Evolutionary conservation across 2,113 vertebrate genomes (phyloP).

Genomic region (Hippocampus abdominalis): DNA sequence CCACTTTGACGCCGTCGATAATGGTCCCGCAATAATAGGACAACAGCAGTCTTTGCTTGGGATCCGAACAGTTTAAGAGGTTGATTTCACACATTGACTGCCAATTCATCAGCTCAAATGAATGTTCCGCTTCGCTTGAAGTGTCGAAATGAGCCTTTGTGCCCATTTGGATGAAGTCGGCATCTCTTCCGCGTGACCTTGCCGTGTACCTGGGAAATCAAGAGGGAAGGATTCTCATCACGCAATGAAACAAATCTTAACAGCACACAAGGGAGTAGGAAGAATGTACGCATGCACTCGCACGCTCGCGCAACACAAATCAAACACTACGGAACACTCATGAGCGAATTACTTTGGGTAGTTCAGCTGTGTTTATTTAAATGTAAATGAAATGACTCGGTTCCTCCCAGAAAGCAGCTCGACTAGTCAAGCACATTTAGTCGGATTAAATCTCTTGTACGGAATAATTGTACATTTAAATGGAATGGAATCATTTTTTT

Average conservation of each 20-base stretch:
- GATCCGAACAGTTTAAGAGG: conserved; percentile 58
- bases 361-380: conserved; percentile 62
- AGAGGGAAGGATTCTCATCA: not conserved
- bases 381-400: conserved; percentile 62
- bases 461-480: not conserved
- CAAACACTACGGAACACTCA: conserved; percentile 26
- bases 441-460: conserved; percentile 43
- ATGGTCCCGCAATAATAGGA: conserved; percentile 29
- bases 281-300: conserved; percentile 36
- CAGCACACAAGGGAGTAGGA: conserved; percentile 19
- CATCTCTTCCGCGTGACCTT: conserved; percentile 5
- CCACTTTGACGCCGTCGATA: conserved; percentile 51
- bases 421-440: conserved; percentile 27
- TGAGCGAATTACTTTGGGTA: conserved; percentile 41
- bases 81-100: conserved; percentile 47
- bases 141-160: conserved; percentile 16
- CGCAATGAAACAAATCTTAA: conserved; percentile 36
- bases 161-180: conserved; percentile 20
- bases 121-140: conserved; percentile 40
- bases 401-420: conserved; percentile 25
- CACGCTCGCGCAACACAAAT: conserved; percentile 49
- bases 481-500: not conserved
- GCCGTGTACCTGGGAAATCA: conserved; percentile 20
- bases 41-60: conserved; percentile 32
- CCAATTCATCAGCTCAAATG: conserved; percentile 47